Percentiles rank a stretch among this genome's conserved stretches.
Evolutionary conservation across 2,888 invertebrate species (phyloP).

Genomic region (Meghimatium bilineatum): DNA sequence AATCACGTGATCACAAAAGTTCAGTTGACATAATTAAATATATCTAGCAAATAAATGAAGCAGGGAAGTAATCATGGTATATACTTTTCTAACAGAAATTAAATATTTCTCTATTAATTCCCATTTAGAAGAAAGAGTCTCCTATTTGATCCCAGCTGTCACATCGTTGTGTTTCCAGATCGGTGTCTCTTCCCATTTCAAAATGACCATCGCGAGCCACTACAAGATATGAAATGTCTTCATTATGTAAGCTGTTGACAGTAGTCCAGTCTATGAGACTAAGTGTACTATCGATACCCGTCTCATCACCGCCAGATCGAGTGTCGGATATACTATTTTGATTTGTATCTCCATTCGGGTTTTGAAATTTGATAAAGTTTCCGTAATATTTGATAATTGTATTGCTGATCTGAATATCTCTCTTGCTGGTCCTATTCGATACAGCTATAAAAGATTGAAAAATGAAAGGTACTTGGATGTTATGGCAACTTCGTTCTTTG

Average conservation of each 20-base stretch:
- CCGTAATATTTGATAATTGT: constrained; percentile 6
- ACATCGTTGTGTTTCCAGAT: not conserved
- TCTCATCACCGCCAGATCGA: no score
- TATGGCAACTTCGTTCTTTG: constrained; percentile 68
- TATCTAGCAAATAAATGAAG: no score
- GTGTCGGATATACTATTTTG: no score
- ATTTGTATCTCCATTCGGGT: constrained; percentile 13
- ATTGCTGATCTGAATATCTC: not conserved
- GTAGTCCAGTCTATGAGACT: not conserved
- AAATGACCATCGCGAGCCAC: not conserved
- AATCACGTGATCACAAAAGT: no score
- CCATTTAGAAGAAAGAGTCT: not conserved
- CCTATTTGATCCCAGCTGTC: constrained; percentile 20
- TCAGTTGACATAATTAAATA: no score
- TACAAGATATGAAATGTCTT: not conserved
- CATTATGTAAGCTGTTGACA: not conserved
- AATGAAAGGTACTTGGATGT: constrained; percentile 66
- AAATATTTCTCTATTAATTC: not conserved
- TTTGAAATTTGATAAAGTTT: not conserved
- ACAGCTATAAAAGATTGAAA: constrained; percentile 54
- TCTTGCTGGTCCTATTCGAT: not conserved
- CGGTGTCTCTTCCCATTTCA: not conserved
- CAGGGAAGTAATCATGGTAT: no score
- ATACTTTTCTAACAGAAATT: no score
- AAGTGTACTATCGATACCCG: no score